A percentile compares a stretch with the other conserved stretches of the same genome.
Evolutionary conservation across 2,888 invertebrate genomes (phyloP).

Genomic region (Choreutis nemorana): DNA sequence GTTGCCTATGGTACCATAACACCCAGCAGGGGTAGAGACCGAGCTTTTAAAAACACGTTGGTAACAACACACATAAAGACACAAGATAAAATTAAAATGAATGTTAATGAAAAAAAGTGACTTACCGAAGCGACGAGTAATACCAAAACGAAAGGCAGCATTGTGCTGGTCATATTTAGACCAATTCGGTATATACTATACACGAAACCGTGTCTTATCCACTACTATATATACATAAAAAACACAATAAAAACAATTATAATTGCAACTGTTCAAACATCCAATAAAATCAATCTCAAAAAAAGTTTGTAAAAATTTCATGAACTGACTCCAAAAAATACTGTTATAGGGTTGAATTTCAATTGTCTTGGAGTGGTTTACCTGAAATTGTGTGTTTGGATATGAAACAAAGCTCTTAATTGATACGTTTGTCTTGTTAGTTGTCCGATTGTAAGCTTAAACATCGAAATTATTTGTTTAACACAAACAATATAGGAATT

Average conservation of each 20-base stretch:
- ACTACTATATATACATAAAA: conserved; percentile 41
- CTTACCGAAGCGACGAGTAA: conserved; percentile 44
- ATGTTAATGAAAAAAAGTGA: conserved; percentile 8
- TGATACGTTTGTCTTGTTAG: conserved; percentile 26
- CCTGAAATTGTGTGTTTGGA: conserved; percentile 13
- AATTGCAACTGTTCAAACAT: background rate
- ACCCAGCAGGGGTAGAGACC: too few relatives aligned
- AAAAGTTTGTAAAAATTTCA: too few relatives aligned
- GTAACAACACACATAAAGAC: too few relatives aligned
- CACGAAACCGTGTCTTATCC: conserved; percentile 19
- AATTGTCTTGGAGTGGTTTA: background rate
- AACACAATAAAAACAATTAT: background rate
- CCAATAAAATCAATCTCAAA: background rate
- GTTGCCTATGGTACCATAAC: too few relatives aligned
- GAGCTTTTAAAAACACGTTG: too few relatives aligned
- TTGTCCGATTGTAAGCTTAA: conserved; percentile 20
- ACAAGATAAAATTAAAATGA: too few relatives aligned
- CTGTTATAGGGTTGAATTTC: conserved; percentile 10
- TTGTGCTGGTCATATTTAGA: conserved; percentile 40
- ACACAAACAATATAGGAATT: conserved; percentile 32
- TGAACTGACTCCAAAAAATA: rapidly evolving
- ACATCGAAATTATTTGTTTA: conserved; percentile 24
- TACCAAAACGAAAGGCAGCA: conserved; percentile 44
- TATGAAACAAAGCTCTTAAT: conserved; percentile 35
- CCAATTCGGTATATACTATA: conserved; percentile 57